Base-by-base conservation (phyloP, 1,140 invertebrate species). In the Drosophila kohkoa region DNA sequence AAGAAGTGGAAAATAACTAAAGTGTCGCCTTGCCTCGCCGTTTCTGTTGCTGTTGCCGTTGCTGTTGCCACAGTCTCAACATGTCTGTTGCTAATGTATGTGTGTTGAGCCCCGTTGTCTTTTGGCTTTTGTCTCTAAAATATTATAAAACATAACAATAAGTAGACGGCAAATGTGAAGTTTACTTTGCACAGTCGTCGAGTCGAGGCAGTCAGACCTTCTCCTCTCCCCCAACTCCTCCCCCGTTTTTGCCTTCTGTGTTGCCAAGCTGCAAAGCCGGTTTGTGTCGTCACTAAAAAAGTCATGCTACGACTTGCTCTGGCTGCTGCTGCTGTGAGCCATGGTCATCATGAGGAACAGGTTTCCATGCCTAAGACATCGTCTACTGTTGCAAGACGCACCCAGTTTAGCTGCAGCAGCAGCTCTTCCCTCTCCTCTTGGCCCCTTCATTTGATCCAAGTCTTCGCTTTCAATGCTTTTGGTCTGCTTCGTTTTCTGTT, bases 131-230 rank as follows among this genome's bases (percentile, higher is more conserved):
- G 83, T 86, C 76, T 82, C 72, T 88, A 75, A 86, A 82, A 82
- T 82, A 88, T 88, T 87, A 87, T 87, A 87, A 87, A 87, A 88
- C 82, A 88, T 87, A 87, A 87, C 82, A 87, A 87, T 87, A 87
- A 88, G 82, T 88, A 79, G 81, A 77, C 71, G 80, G 79, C 70
- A 80, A 85, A 85, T 85, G 82, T 82, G 75, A 85, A 85, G 82
- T 88, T 82, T 81, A 72, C 82, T 81, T 81, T 77, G 51, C 64
- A 59, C 35, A 38, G 35, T 10, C 35, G 7, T 8, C 20, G 11
- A 48, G 35, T 13, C 20, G 57, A 49, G 13, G 30, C 41, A 25
- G 46, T 32, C n/a, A 43, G 51, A 45, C 15, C 48, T 54, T 43
- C 30, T 35, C 32, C 45, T 20, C 10, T 5, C n/a, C 6, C 20